A percentile compares a stretch with the other conserved stretches of the same genome.
phyloP scores from a whole-genome alignment of 2,113 vertebrate species.

The Tretioscincus oriximinensis region DNA sequence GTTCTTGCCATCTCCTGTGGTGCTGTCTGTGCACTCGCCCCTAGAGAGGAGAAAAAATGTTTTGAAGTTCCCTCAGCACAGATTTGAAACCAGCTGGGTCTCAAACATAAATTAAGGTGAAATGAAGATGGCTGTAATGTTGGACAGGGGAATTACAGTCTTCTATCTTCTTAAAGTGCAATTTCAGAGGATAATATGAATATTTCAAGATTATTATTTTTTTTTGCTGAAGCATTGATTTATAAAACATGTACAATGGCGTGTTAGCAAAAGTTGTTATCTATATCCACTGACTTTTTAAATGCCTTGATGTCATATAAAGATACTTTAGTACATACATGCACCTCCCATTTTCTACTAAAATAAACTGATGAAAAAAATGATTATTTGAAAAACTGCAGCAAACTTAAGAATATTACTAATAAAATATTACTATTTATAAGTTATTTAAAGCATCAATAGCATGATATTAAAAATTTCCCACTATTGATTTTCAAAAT shows the following conservation, averaged over 20 bases:
- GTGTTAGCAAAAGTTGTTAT: not conserved
- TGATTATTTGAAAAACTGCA: not conserved
- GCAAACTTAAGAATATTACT: not conserved
- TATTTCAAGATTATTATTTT: not conserved
- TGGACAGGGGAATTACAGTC: not conserved
- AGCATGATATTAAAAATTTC: not conserved
- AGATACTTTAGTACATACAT: not conserved
- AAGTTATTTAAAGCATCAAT: not conserved
- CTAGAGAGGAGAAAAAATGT: constrained; percentile 4
- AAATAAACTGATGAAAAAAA: not conserved
- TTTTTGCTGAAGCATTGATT: not conserved
- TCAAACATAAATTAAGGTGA: not conserved
- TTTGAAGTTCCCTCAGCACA: constrained; percentile 7
- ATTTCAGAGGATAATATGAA: not conserved
- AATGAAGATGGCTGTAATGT: not conserved
- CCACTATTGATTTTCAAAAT: not conserved
- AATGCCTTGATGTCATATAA: not conserved
- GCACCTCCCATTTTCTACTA: not conserved
- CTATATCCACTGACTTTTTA: not conserved
- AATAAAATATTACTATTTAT: not conserved
- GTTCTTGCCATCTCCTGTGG: not conserved
- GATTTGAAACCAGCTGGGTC: constrained; percentile 23
- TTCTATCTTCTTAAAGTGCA: not conserved
- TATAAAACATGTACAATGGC: not conserved
- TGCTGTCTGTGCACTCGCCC: not conserved